Evolutionary conservation across 2,113 vertebrate genomes (phyloP), one percentile per base, ranked within the genome.

Genomic region (Microcebus murinus): DNA sequence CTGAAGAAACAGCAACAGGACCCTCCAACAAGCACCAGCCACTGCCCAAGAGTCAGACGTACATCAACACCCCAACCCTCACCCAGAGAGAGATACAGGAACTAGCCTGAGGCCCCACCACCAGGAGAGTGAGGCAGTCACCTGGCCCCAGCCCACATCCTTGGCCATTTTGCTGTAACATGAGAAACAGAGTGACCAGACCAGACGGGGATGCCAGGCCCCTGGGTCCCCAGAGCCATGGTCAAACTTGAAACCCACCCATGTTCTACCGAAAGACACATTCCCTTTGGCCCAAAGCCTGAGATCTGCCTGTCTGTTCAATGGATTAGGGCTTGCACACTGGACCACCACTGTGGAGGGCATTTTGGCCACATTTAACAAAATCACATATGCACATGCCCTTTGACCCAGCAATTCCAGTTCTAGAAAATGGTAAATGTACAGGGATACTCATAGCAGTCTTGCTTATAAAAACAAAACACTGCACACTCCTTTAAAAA

Each of bases 361-460:
- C 57, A 9, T 36, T 31, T 5, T 34, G 21, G 45, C 65, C 45
- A 42, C 52, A 3, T 31, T 80, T 12, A 34, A 48, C 57, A 42
- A 84, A 57, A 48, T 8, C 27, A 27, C 36, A 80, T 0, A 4
- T 0, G 0, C 17, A 6, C 0, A 0, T 1, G 21, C 11, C 36
- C 39, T 76, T 21, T 20, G 2, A 36, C 48, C 23, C 68, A 20
- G 34, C 65, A 87, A 59, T 18, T 36, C 45, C 52, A 23, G n/a
- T n/a, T 73, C 84, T 25, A 70, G 52, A 71, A 21, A 45, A 59
- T 0, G 0, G 21, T 65, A 34, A 96, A 52, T 20, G 0, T 0
- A n/a, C 17, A 4, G 14, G 48, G 63, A n/a, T 17, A 15, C 1
- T 34, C 4, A 3, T 0, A 0, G 8, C 57, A 15, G 7, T 10